A percentile compares a stretch with the other conserved stretches of the same genome.
Evolutionary conservation across 2,113 vertebrate species (phyloP).

Genomic region (Clarias magur): DNA sequence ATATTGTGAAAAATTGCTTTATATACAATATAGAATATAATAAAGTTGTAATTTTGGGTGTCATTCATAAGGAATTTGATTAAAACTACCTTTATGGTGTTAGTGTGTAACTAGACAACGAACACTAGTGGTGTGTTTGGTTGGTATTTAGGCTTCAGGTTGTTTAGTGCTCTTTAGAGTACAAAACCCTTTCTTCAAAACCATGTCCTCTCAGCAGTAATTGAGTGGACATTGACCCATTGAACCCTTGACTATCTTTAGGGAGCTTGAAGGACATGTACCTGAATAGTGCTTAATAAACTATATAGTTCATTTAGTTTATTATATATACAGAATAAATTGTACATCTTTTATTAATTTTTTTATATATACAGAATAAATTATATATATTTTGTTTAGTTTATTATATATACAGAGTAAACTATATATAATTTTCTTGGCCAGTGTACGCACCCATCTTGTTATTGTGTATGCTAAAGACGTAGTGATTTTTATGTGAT

Average conservation of each 20-base stretch:
- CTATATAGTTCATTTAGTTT: no score
- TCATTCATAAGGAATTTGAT: neutral
- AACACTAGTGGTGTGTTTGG: neutral
- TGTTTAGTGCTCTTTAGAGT: neutral
- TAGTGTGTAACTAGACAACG: neutral
- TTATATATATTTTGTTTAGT: no score
- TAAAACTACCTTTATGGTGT: neutral
- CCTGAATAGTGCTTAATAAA: neutral
- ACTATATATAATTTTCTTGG: neutral
- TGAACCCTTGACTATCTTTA: neutral
- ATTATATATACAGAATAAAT: neutral
- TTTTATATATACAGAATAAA: no score
- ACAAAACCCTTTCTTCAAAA: neutral
- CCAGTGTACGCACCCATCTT: neutral
- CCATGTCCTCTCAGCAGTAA: neutral
- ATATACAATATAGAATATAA: neutral
- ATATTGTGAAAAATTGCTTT: neutral
- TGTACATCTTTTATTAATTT: no score
- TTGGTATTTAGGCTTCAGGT: neutral
- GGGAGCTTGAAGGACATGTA: constrained; percentile 3
- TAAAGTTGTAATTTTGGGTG: neutral
- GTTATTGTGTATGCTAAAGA: neutral
- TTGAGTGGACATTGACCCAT: constrained; percentile 1
- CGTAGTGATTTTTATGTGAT: neutral
- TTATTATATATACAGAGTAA: neutral